Evolutionary conservation across 2,888 invertebrate genomes (phyloP).

Genomic region (Phoenoteleia sp.): DNA sequence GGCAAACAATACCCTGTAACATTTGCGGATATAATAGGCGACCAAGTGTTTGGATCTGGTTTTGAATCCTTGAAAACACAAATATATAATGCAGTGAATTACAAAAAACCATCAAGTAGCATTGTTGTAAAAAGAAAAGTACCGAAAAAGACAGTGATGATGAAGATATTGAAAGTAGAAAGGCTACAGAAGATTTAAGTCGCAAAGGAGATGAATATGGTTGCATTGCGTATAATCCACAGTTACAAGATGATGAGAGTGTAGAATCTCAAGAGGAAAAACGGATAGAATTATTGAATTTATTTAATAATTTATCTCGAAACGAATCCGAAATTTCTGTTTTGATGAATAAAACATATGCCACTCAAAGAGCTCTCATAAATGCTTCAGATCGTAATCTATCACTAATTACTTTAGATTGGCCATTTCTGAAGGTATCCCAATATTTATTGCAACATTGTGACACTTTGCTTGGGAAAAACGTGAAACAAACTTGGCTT

Average conservation of each 20-base stretch:
- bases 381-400: constrained; percentile 28
- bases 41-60: not conserved
- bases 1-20: not conserved
- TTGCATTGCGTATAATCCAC: constrained; percentile 44
- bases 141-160: constrained; percentile 9
- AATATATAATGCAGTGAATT: not conserved
- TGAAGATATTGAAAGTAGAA: constrained; percentile 16
- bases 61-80: not conserved
- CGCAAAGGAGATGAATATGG: constrained; percentile 50
- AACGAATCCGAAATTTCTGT: not conserved
- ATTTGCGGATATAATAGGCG: not conserved
- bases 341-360: constrained; percentile 42
- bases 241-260: constrained; percentile 23
- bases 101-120: constrained; percentile 12
- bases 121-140: constrained; percentile 20
- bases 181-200: not conserved
- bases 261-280: constrained; percentile 24
- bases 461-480: constrained; percentile 29
- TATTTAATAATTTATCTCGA: not conserved
- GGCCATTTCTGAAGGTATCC: constrained; percentile 48
- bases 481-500: constrained; percentile 9
- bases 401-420: not conserved
- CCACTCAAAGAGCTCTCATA: constrained; percentile 19
- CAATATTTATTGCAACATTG: constrained; percentile 23
- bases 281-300: not conserved